phyloP scores from a whole-genome alignment of 2,113 vertebrate species.

The Nibea albiflora region DNA sequence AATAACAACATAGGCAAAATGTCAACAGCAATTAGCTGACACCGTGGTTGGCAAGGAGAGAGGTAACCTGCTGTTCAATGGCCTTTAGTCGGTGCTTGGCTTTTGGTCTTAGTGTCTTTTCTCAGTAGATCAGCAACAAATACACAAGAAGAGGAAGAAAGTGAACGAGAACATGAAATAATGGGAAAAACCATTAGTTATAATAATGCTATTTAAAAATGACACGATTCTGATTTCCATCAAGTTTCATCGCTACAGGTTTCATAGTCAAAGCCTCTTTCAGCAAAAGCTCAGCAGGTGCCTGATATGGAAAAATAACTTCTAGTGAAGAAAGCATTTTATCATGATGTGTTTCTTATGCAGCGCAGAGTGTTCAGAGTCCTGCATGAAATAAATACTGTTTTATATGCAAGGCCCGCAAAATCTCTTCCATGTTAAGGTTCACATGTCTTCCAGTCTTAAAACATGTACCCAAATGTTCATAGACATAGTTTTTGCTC shows the following conservation, averaged over 20 bases:
- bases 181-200: background rate
- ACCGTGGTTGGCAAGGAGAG: slow-evolving; percentile 69
- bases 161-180: background rate
- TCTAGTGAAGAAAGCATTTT: background rate
- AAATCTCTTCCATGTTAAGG: background rate
- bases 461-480: background rate
- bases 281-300: background rate
- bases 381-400: background rate
- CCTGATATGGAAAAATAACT: background rate
- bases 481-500: background rate
- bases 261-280: background rate
- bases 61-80: slow-evolving; percentile 81
- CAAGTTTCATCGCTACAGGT: background rate
- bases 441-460: background rate
- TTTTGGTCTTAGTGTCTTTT: slow-evolving; percentile 71
- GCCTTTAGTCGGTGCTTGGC: slow-evolving; percentile 64
- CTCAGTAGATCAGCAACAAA: slow-evolving; percentile 29
- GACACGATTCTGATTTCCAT: background rate
- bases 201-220: background rate
- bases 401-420: background rate
- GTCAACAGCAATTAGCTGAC: slow-evolving; percentile 86
- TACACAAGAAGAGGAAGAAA: slow-evolving; percentile 13
- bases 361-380: slow-evolving; percentile 1
- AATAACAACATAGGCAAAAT: slow-evolving; percentile 82
- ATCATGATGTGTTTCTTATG: background rate